Evolutionary conservation across 2,797 vertebrate species (phyloP).

Genomic region (Aulostomus chinensis): DNA sequence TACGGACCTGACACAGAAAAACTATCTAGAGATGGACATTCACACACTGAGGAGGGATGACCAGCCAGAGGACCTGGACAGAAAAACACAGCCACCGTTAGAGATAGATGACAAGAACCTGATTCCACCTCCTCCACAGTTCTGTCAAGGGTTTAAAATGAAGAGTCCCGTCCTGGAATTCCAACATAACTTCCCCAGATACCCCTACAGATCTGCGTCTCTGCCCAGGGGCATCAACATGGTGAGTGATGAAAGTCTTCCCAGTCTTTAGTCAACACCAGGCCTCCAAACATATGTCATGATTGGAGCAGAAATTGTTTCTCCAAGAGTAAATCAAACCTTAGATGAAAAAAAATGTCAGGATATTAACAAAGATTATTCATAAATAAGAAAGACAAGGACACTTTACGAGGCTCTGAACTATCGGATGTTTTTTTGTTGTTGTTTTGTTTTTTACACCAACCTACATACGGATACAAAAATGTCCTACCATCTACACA

Average conservation of each 20-base stretch:
- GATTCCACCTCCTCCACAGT: slow-evolving; percentile 63
- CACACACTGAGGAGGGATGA: slow-evolving; percentile 67
- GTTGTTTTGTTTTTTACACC: too few relatives aligned
- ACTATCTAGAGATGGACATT: slow-evolving; percentile 62
- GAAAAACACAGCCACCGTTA: slow-evolving; percentile 25
- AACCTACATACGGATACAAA: too few relatives aligned
- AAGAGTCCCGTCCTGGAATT: slow-evolving; percentile 39
- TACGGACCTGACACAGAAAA: slow-evolving; percentile 50
- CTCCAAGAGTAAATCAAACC: too few relatives aligned
- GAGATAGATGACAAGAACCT: slow-evolving; percentile 32
- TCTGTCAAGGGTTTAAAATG: slow-evolving; percentile 53
- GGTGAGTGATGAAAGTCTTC: slow-evolving; percentile 78
- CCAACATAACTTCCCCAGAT: slow-evolving; percentile 43
- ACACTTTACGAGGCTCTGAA: too few relatives aligned
- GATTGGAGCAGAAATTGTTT: slow-evolving; percentile 45
- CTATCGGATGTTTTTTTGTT: too few relatives aligned
- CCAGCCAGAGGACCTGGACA: slow-evolving; percentile 26
- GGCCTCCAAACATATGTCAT: slow-evolving; percentile 51
- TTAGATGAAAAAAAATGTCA: too few relatives aligned
- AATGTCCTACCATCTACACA: too few relatives aligned
- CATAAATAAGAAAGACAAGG: too few relatives aligned
- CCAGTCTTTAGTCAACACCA: slow-evolving; percentile 48
- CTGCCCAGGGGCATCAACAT: slow-evolving; percentile 82
- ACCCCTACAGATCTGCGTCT: slow-evolving; percentile 76
- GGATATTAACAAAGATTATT: too few relatives aligned